phyloP scores from a whole-genome alignment of 2,888 invertebrate genomes.

The Athetis lepigone region DNA sequence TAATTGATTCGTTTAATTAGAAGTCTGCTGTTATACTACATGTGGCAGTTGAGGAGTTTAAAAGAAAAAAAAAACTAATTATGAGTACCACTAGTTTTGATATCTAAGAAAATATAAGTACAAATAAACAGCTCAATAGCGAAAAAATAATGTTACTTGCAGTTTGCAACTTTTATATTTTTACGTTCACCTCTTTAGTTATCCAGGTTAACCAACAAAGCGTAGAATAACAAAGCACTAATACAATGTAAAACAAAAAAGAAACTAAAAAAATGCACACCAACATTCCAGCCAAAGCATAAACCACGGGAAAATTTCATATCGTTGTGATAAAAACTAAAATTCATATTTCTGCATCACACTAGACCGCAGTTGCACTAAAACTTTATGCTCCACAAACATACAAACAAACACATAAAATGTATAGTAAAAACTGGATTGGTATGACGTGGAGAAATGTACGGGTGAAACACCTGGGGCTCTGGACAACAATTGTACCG shows the following conservation, averaged over 20 bases:
- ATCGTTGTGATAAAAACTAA: slow-evolving; percentile 76
- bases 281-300: slow-evolving; percentile 40
- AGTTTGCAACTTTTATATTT: not conserved
- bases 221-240: slow-evolving; percentile 27
- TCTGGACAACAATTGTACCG: slow-evolving; percentile 63
- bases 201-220: slow-evolving; percentile 29
- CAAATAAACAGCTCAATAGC: not conserved
- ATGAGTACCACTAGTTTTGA: slow-evolving; percentile 7
- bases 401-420: slow-evolving; percentile 51
- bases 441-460: slow-evolving; percentile 78
- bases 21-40: no score
- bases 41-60: not conserved
- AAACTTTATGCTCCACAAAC: slow-evolving; percentile 71
- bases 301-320: slow-evolving; percentile 65
- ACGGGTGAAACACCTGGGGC: slow-evolving; percentile 73
- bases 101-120: slow-evolving; percentile 19
- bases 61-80: not conserved
- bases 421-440: slow-evolving; percentile 75
- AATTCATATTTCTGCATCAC: slow-evolving; percentile 78
- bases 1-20: no score
- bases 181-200: slow-evolving; percentile 7
- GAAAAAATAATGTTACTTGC: slow-evolving; percentile 1
- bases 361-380: slow-evolving; percentile 69
- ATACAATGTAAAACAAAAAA: not conserved
- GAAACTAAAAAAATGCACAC: slow-evolving; percentile 35